These are phyloP conservation scores for Cotesia glomerata DNA, from an alignment of 1,140 invertebrate species.

Conservation along the genomic window DNA sequence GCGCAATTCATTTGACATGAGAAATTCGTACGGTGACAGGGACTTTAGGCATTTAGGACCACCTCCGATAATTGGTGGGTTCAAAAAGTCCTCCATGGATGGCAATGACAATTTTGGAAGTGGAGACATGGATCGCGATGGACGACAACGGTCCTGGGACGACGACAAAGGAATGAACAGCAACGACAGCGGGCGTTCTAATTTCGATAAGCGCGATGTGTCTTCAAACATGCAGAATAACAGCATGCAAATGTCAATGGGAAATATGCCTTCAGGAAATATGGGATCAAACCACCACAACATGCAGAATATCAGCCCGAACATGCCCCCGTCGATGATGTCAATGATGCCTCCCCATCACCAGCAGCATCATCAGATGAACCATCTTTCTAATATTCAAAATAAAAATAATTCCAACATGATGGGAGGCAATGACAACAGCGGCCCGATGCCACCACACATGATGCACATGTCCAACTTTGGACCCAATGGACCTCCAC, in stretches of 20 bases:
- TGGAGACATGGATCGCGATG: conserved; percentile 45
- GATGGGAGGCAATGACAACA: conserved; percentile 32
- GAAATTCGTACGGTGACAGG: conserved; percentile 44
- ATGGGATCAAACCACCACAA: conserved; percentile 50
- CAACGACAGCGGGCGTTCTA: conserved; percentile 31
- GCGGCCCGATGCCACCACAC: conserved; percentile 43
- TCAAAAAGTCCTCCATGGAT: conserved; percentile 40
- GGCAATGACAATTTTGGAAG: conserved; percentile 33
- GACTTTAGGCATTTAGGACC: conserved; percentile 40
- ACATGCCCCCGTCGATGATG: conserved; percentile 50
- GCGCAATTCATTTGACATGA: conserved; percentile 35
- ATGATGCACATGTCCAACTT: conserved; percentile 51
- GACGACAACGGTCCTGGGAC: conserved; percentile 43
- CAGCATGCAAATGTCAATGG: conserved; percentile 34
- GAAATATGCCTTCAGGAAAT: conserved; percentile 15
- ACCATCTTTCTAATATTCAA: conserved; percentile 46
- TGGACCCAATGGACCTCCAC: conserved; percentile 46
- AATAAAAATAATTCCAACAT: conserved; percentile 35
- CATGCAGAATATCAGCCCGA: conserved; percentile 52
- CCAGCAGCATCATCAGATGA: conserved; percentile 45
- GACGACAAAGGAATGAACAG: conserved; percentile 41
- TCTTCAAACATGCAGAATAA: conserved; percentile 33
- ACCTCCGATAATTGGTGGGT: conserved; percentile 17
- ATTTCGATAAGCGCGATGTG: conserved; percentile 50
- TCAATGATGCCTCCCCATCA: conserved; percentile 43